Conservation (phyloP, 2,888 invertebrate species). For the Melangyna quadrimaculata region DNA sequence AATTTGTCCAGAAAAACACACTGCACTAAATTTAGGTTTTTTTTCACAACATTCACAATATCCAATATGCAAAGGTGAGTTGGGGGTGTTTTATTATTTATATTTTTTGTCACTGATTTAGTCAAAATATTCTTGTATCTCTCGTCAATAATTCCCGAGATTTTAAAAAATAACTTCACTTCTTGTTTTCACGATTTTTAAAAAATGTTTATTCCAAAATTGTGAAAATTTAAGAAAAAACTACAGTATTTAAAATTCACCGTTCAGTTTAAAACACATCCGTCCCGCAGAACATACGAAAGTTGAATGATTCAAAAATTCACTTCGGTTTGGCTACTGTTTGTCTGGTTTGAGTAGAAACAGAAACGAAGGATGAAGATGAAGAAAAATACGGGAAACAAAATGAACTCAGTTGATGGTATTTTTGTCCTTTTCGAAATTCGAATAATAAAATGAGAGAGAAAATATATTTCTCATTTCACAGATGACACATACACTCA, state of each 20-base stretch:
- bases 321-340: constrained; percentile 42
- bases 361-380: neutral
- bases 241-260: constrained; percentile 24
- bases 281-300: constrained; percentile 47
- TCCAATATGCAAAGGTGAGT: neutral
- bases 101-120: neutral
- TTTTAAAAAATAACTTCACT: neutral
- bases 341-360: constrained; percentile 24
- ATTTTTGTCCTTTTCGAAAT: constrained; percentile 9
- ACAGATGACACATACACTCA: neutral
- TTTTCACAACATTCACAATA: neutral
- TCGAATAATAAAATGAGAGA: neutral
- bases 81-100: neutral
- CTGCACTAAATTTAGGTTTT: neutral
- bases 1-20: neutral
- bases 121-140: neutral
- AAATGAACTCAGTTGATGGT: constrained; percentile 40
- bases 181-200: neutral
- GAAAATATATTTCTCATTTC: neutral
- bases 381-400: neutral
- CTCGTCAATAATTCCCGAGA: neutral
- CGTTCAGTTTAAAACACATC: constrained; percentile 20
- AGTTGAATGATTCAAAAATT: constrained; percentile 49
- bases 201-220: neutral
- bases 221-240: neutral